Base-by-base conservation (phyloP, 2,888 invertebrate genomes). In the Diloba caeruleocephala region DNA sequence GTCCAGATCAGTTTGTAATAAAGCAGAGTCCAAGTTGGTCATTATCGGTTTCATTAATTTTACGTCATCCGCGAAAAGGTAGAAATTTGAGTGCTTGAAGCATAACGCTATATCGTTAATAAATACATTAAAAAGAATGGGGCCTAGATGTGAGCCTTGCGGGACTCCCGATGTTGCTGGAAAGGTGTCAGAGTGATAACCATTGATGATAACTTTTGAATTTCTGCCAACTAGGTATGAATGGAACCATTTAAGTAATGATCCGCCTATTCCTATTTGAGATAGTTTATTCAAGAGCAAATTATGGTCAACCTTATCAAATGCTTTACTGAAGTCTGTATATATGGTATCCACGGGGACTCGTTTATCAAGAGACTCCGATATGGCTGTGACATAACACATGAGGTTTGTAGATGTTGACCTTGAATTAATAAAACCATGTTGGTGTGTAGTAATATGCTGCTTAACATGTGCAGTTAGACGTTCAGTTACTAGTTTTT, bases 251-350 rank as follows among this genome's bases (percentile, higher is more conserved):
- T 31, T 31, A 1, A 31, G 15, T 15, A 31, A 31, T 8, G 14
- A 13, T 9, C 32, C 32, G 0, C 32, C 17, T 17, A 32, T 10
- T 4, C 32, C 32, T 3, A 32, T 0, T 7, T 10, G 17, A 2
- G 15, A n/a, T 17, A 32, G 8, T 31, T 54, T 48, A 0, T 26
- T 37, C 12, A 54, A 7, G 1, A 54, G 38, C 3, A 54, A 1
- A 4, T 33, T 8, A 32, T 54, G 32, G 10, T 41, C 41, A 0
- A 41, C 41, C 7, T 31, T 41, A 32, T 53, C 53, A 8, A 53
- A 46, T 7, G 46, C 53, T 10, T 54, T 65, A 50, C 43, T 51
- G 14, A 45, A 52, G 21, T 52, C 52, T 1, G 44, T 52, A 6
- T 52, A 52, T 33, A 48, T 28, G 0, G 46, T 3, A 15, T 54